Conservation (phyloP, 2,797 vertebrate genomes). For the Helostoma temminkii region DNA sequence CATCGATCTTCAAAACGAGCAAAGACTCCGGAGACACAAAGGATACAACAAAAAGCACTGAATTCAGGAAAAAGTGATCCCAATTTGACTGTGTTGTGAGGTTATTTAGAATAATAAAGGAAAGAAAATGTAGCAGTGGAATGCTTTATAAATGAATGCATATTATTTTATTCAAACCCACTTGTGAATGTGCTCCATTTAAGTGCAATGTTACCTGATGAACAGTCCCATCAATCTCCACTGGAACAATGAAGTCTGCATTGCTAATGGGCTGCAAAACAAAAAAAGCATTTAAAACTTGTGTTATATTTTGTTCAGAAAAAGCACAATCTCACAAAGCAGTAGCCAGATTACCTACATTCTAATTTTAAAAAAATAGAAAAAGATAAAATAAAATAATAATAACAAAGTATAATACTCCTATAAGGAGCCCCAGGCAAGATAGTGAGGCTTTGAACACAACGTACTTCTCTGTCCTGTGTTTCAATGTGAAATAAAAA, state of each 20-base stretch:
- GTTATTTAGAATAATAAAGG: slow-evolving; percentile 43
- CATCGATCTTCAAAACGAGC: slow-evolving; percentile 22
- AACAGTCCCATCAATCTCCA: slow-evolving; percentile 97
- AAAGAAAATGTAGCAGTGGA: slow-evolving; percentile 16
- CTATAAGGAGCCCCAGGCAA: slow-evolving; percentile 49
- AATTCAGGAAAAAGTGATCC: slow-evolving; percentile 14
- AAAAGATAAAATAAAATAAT: slow-evolving; percentile 32
- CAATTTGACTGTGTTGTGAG: slow-evolving; percentile 19
- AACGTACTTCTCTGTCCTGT: slow-evolving; percentile 50
- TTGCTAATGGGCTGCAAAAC: slow-evolving; percentile 94
- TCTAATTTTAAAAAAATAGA: slow-evolving; percentile 12
- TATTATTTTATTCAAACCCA: slow-evolving; percentile 31
- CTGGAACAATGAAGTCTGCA: slow-evolving; percentile 90
- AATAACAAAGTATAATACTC: too few relatives aligned
- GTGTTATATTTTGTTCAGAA: slow-evolving; percentile 2
- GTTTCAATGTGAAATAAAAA: slow-evolving; percentile 61
- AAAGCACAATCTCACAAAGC: slow-evolving; percentile 22
- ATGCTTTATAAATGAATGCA: slow-evolving; percentile 36
- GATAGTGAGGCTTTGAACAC: slow-evolving; percentile 46
- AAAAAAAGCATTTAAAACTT: slow-evolving; percentile 24
- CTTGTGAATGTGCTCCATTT: slow-evolving; percentile 20
- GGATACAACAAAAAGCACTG: slow-evolving; percentile 28
- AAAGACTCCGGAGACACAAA: slow-evolving; percentile 2
- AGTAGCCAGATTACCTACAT: slow-evolving; percentile 22
- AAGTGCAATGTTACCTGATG: slow-evolving; percentile 90